Percentiles rank a stretch among this genome's conserved stretches.
Evolutionary conservation across 2,888 invertebrate genomes (phyloP).

Genomic region (Lycaena phlaeas): DNA sequence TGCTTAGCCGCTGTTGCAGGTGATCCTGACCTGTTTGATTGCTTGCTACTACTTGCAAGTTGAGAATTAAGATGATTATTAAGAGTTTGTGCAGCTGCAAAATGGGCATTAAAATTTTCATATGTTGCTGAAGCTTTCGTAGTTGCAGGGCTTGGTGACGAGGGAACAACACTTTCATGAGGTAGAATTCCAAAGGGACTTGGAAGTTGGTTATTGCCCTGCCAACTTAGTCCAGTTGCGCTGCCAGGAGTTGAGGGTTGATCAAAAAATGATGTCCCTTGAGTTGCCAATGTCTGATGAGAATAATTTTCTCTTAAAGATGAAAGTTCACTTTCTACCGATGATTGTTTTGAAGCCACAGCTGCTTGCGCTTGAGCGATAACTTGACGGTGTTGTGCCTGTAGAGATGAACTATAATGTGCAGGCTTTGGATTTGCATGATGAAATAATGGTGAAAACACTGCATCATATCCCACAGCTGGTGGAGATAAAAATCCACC

Average conservation of each 20-base stretch:
- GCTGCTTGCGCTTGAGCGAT: slow-evolving; percentile 72
- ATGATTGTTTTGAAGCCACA: slow-evolving; percentile 70
- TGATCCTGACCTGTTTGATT: slow-evolving; percentile 70
- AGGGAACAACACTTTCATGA: slow-evolving; percentile 82
- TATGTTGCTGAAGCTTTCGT: slow-evolving; percentile 74
- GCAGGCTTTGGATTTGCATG: slow-evolving; percentile 83
- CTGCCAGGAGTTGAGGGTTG: slow-evolving; percentile 71
- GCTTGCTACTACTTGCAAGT: slow-evolving; percentile 71
- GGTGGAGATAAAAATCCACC: slow-evolving; percentile 83
- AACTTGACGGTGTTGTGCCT: slow-evolving; percentile 79
- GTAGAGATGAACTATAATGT: slow-evolving; percentile 78
- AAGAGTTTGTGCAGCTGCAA: slow-evolving; percentile 76
- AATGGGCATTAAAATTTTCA: slow-evolving; percentile 81
- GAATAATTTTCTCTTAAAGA: slow-evolving; percentile 74
- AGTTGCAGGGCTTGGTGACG: slow-evolving; percentile 74
- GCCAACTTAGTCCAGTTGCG: slow-evolving; percentile 77
- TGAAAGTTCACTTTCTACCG: slow-evolving; percentile 72
- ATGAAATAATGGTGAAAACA: slow-evolving; percentile 87
- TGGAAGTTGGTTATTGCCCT: slow-evolving; percentile 78
- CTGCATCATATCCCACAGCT: slow-evolving; percentile 85
- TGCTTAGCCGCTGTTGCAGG: slow-evolving; percentile 68
- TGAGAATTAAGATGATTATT: slow-evolving; percentile 78
- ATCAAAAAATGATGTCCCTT: slow-evolving; percentile 79
- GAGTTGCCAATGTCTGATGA: slow-evolving; percentile 71
- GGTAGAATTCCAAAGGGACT: slow-evolving; percentile 86